Evolutionary conservation across 2,113 vertebrate species (phyloP), one percentile per base, ranked within the genome.

Genomic region (Raphicerus campestris): DNA sequence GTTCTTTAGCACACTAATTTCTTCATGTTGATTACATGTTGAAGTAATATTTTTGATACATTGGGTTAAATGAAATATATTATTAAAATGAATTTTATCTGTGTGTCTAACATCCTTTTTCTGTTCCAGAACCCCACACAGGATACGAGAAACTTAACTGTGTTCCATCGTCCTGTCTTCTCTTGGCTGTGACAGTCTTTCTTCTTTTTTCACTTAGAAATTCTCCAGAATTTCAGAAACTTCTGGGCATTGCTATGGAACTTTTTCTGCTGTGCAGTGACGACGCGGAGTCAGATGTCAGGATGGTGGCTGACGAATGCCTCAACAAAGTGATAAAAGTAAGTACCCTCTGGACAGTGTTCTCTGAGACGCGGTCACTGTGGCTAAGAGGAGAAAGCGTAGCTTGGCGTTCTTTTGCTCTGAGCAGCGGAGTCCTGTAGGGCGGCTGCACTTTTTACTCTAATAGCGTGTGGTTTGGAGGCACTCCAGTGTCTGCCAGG

Each of bases 251-350:
- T 28, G 99, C 99, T 51, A 99, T 99, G 99, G 99, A 99, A 80
- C 99, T 99, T 94, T 99, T 99, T 63, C 99, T 99, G 60, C 99
- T 99, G 96, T 99, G 99, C 98, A 99, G 99, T 2, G 99, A 99
- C 49, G 99, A 99, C 95, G 98, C 99, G 0, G 99, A 99, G 98
- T 99, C 99, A 4, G 99, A 99, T 89, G 99, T 99, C 95, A 98
- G 99, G 90, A 99, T 99, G 99, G 99, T 99, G 96, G 99, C 99
- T 16, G 99, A 99, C 32, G 99, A 99, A 98, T 99, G 99, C 98
- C 99, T 99, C 96, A 99, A 99, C 98, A 99, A 99, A 99, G 99
- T 99, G 97, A 99, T 99, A 91, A 99, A 99, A 99, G 99, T 99
- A 98, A 99, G 98, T 82, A 7, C 42, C 77, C 1, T 0, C 4